These are phyloP conservation scores for Ganaspis sp. DNA, from an alignment of 1,140 invertebrate genomes.

Conservation along the genomic window DNA sequence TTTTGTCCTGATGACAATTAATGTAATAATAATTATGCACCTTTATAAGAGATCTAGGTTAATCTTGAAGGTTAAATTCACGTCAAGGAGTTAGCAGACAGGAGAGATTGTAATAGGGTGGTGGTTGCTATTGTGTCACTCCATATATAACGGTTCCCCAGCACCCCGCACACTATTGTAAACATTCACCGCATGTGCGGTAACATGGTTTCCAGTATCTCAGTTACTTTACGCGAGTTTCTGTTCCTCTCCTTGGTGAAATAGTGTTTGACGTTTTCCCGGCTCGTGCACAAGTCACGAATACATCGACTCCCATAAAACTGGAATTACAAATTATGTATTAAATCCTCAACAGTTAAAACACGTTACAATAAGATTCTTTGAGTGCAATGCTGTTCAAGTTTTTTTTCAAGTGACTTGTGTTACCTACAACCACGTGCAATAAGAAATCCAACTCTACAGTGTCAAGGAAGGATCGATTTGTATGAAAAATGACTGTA, in stretches of 20 bases:
- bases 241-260: constrained; percentile 58
- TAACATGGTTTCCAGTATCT: constrained; percentile 75
- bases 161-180: constrained; percentile 71
- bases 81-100: constrained; percentile 43
- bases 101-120: constrained; percentile 48
- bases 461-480: neutral
- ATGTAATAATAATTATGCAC: neutral
- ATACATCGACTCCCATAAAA: neutral
- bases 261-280: constrained; percentile 54
- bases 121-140: constrained; percentile 71
- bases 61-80: constrained; percentile 69
- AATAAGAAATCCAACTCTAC: neutral
- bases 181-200: constrained; percentile 75
- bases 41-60: constrained; percentile 39
- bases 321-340: neutral
- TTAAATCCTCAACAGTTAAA: no score
- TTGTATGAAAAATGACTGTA: neutral
- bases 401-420: neutral
- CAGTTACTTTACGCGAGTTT: constrained; percentile 42
- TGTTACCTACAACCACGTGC: neutral
- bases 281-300: constrained; percentile 43
- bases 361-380: no score
- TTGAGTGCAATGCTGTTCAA: no score
- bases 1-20: no score
- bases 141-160: constrained; percentile 69